Conservation (phyloP, 2,888 invertebrate genomes). For the Octodonta nipae region DNA sequence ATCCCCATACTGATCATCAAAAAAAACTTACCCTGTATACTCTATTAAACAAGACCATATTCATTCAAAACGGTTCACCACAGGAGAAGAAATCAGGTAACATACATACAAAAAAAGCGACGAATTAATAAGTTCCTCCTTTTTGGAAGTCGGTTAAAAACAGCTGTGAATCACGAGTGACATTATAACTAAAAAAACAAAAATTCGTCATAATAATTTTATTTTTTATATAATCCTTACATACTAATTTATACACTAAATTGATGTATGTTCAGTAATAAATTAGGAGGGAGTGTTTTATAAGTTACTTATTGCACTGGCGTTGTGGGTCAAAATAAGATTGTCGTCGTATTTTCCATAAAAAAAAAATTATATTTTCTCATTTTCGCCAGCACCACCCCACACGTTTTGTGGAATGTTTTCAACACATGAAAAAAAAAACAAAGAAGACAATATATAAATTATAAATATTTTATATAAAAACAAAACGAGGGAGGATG, state of each 20-base stretch:
- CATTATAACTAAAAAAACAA: too few species aligned
- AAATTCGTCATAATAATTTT: constrained; percentile 14
- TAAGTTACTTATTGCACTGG: constrained; percentile 36
- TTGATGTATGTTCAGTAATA: constrained; percentile 31
- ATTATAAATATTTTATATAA: constrained; percentile 35
- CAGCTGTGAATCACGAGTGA: too few species aligned
- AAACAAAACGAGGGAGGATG: constrained; percentile 28
- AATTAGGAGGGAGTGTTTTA: constrained; percentile 31
- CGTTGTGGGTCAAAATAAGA: constrained; percentile 25
- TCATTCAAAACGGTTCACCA: too few species aligned
- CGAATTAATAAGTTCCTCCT: too few species aligned
- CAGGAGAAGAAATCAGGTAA: too few species aligned
- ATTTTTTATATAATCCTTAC: constrained; percentile 33
- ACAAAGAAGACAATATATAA: constrained; percentile 33
- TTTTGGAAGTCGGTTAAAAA: too few species aligned
- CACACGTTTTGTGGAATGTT: constrained; percentile 30
- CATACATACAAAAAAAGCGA: too few species aligned
- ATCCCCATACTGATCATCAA: too few species aligned
- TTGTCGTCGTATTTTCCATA: constrained; percentile 28
- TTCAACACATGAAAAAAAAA: constrained; percentile 27
- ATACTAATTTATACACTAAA: constrained; percentile 26
- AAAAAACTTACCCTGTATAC: too few species aligned
- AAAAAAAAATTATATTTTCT: too few species aligned
- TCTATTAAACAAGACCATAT: too few species aligned
- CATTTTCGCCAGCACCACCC: constrained; percentile 30